phyloP scores from a whole-genome alignment of 2,888 invertebrate genomes.

The Stenurella melanura region DNA sequence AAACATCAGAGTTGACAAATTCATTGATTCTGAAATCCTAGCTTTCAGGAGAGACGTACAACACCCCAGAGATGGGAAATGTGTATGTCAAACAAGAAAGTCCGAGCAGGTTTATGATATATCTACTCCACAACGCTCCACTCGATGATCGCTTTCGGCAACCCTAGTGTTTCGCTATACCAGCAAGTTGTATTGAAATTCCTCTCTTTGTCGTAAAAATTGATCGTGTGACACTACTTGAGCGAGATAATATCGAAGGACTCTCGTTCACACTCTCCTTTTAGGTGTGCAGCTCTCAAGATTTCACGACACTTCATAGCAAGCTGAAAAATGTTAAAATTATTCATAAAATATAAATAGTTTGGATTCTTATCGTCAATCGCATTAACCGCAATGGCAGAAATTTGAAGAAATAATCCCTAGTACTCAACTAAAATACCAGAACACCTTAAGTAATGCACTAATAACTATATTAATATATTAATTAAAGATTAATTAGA shows the following conservation, averaged over 20 bases:
- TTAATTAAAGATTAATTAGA: too few species aligned
- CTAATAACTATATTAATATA: too few species aligned
- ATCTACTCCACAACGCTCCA: constrained; percentile 11
- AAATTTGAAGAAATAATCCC: too few species aligned
- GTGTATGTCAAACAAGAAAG: constrained; percentile 34
- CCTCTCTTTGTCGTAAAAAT: constrained; percentile 25
- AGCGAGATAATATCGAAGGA: constrained; percentile 18
- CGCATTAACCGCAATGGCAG: too few species aligned
- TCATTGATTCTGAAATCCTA: constrained; percentile 47
- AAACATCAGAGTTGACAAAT: constrained; percentile 41
- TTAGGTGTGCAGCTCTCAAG: neutral
- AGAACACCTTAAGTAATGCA: too few species aligned
- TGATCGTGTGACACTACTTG: constrained; percentile 12
- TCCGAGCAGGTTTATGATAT: constrained; percentile 26
- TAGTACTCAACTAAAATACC: too few species aligned
- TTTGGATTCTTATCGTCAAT: too few species aligned
- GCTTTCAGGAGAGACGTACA: constrained; percentile 35
- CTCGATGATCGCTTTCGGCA: constrained; percentile 8
- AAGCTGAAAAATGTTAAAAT: neutral
- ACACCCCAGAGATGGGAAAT: constrained; percentile 20
- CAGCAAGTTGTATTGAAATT: constrained; percentile 19
- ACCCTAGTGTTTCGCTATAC: neutral
- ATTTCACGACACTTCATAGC: neutral
- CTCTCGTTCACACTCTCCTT: constrained; percentile 13
- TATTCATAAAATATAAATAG: neutral